Base-by-base conservation (phyloP, 2,888 invertebrate genomes). In the Coenonympha arcania region DNA sequence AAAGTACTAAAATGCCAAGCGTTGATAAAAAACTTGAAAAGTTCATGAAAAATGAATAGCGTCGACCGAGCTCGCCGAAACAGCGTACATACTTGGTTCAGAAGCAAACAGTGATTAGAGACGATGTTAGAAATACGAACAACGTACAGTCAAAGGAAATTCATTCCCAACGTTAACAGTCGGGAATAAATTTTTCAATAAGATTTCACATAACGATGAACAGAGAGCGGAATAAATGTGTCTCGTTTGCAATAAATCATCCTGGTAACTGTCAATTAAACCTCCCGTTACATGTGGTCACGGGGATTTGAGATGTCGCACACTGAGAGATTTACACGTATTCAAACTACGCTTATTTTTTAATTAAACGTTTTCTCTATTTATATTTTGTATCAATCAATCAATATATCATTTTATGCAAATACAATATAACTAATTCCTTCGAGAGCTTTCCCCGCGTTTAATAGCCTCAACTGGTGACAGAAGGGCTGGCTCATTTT, bases 261-360 rank as follows among this genome's bases (percentile, higher is more conserved):
- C 48, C 34, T 36, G 22, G 45, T 49, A 34, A 24, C 28, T 39
- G 41, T 49, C 52, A 48, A 52, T 52, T 52, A 31, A 41, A 15
- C 11, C 34, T 16, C 31, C 26, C n/a, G n/a, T n/a, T n/a, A n/a
- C 33, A 42, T 33, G 26, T 39, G 24, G n/a, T 6, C 16, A 24
- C 15, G 6, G 11, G 18, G 40, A 34, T 30, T 52, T 22, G 36
- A 48, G 16, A 47, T 19, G 30, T 42, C 11, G n/a, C 24, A 16
- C 16, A n/a, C 33, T 15, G n/a, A 13, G 18, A 8, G 5, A 5
- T 13, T 31, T 15, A 15, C 13, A 15, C 9, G n/a, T 4, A 8
- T 26, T 26, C 26, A 26, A n/a, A 26, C 6, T 8, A 26, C 8
- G n/a, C 3, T 9, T 9, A n/a, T n/a, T 1, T 9, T 9, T 2